phyloP scores from a whole-genome alignment of 2,797 vertebrate genomes.

The Caiman crocodilus region DNA sequence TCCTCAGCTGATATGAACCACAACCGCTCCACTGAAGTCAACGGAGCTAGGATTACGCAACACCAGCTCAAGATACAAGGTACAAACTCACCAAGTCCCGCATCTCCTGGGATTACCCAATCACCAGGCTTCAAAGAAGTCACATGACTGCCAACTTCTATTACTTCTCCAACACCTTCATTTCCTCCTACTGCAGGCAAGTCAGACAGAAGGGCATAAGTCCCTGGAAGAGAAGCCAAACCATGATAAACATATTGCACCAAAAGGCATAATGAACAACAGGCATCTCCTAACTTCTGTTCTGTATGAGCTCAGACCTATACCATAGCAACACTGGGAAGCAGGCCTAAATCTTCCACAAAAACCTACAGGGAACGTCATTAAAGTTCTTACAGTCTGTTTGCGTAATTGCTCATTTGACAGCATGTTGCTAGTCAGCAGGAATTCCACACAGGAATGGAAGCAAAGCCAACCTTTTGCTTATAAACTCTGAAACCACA shows the following conservation, averaged over 20 bases:
- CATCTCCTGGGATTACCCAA: conserved; percentile 89
- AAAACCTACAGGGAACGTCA: neutral
- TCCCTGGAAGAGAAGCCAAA: conserved; percentile 81
- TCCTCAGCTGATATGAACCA: too few relatives aligned
- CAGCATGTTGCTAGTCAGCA: neutral
- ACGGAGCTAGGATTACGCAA: neutral
- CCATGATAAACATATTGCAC: too few relatives aligned
- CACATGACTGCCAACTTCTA: conserved; percentile 87
- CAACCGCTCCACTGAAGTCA: neutral
- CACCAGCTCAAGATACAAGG: too few relatives aligned
- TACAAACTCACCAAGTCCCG: conserved; percentile 86
- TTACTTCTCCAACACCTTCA: conserved; percentile 91
- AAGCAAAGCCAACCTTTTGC: conserved; percentile 2
- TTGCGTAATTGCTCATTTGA: neutral
- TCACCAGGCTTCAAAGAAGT: conserved; percentile 86
- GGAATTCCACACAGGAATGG: neutral
- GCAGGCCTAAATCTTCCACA: neutral
- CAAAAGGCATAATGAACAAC: neutral
- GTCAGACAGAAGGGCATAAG: conserved; percentile 88
- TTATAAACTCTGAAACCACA: conserved; percentile 21
- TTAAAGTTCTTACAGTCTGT: neutral
- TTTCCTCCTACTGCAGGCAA: conserved; percentile 94
- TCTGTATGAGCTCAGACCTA: neutral
- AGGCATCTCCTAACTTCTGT: neutral
- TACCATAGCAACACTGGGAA: neutral